Percentiles rank a stretch among this genome's conserved stretches.
Evolutionary conservation across 1,140 invertebrate genomes (phyloP).

Genomic region (Gryllus bimaculatus): DNA sequence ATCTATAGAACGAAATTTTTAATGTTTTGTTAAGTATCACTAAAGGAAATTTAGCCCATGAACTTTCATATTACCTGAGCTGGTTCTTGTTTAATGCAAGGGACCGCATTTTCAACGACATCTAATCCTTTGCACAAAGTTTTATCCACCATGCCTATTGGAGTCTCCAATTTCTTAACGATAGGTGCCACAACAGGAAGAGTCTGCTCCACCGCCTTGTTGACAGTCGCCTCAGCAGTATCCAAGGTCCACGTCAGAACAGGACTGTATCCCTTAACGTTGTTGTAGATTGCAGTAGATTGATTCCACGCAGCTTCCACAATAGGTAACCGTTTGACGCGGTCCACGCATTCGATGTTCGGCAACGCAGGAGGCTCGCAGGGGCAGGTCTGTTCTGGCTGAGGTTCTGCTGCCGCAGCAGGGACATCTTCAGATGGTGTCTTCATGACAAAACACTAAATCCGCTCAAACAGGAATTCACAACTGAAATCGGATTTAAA

Average conservation of each 20-base stretch:
- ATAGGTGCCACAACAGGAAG: constrained; percentile 49
- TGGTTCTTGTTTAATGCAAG: constrained; percentile 38
- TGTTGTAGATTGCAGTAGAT: constrained; percentile 43
- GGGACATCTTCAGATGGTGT: neutral
- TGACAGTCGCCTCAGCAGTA: constrained; percentile 54
- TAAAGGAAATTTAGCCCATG: neutral
- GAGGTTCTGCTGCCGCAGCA: neutral
- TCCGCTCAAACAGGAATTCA: too few relatives aligned
- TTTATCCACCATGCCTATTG: constrained; percentile 39
- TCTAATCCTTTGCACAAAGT: constrained; percentile 39
- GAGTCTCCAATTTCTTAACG: constrained; percentile 43
- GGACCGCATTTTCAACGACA: constrained; percentile 39
- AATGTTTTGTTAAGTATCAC: neutral
- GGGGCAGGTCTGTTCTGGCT: neutral
- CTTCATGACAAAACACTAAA: neutral
- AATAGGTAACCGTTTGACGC: constrained; percentile 44
- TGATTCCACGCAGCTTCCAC: constrained; percentile 43
- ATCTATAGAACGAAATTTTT: neutral
- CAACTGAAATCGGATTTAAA: neutral
- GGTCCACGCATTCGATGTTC: constrained; percentile 44
- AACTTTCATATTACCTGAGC: constrained; percentile 25
- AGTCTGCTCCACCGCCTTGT: constrained; percentile 44
- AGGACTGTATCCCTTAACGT: constrained; percentile 45
- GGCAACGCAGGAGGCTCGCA: constrained; percentile 51
- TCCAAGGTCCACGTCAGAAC: constrained; percentile 56